Evolutionary conservation across 2,888 invertebrate genomes (phyloP).

Genomic region (Himalopsyche tibetana): DNA sequence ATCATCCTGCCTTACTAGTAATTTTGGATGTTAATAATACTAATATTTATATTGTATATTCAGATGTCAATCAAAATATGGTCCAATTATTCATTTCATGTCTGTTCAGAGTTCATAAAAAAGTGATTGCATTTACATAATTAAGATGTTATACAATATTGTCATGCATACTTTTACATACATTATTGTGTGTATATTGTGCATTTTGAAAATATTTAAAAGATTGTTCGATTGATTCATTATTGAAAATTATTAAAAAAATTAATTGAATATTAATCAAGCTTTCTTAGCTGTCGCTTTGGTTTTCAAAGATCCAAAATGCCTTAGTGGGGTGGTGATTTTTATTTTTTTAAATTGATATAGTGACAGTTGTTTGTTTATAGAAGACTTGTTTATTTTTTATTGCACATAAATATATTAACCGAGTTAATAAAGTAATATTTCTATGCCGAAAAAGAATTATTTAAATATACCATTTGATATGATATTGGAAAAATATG

Average conservation of each 20-base stretch:
- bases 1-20: constrained; percentile 26
- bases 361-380: constrained; percentile 6
- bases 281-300: constrained; percentile 11
- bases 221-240: not conserved
- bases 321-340: constrained; percentile 26
- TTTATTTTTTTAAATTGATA: constrained; percentile 25
- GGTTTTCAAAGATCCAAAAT: constrained; percentile 7
- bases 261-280: not conserved
- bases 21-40: constrained; percentile 23
- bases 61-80: constrained; percentile 26
- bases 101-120: constrained; percentile 1
- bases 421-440: constrained; percentile 14
- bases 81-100: constrained; percentile 13
- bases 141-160: constrained; percentile 12
- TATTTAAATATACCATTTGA: not conserved
- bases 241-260: not conserved
- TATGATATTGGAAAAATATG: too few relatives aligned
- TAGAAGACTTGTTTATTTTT: not conserved
- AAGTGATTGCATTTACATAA: constrained; percentile 8
- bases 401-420: constrained; percentile 30
- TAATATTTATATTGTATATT: not conserved
- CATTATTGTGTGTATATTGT: not conserved
- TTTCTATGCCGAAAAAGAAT: not conserved
- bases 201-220: not conserved
- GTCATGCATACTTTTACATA: not conserved